phyloP scores from a whole-genome alignment of 2,797 vertebrate species.

The Thamnophis elegans region DNA sequence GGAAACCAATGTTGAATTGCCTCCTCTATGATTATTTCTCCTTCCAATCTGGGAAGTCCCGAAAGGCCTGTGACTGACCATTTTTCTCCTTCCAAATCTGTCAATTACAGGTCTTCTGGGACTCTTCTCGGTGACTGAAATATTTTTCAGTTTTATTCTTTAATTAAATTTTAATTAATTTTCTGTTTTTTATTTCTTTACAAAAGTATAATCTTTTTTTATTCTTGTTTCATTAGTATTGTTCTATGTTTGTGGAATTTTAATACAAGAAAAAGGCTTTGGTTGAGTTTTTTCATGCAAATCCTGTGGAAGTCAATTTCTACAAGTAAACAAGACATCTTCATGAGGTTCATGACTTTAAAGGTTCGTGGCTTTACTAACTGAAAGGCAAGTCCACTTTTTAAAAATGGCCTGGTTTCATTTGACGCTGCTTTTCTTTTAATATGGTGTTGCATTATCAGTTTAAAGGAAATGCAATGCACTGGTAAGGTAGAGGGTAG shows the following conservation, averaged over 20 bases:
- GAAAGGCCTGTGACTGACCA: not conserved
- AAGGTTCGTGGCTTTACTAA: not conserved
- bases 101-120: not conserved
- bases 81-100: not conserved
- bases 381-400: not conserved
- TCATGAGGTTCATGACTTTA: not conserved
- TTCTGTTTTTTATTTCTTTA: not conserved
- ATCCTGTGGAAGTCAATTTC: not conserved
- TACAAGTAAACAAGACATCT: not conserved
- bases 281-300: not conserved
- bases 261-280: not conserved
- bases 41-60: not conserved
- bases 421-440: slow-evolving; percentile 44
- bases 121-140: not conserved
- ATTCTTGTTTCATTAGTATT: not conserved
- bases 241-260: not conserved
- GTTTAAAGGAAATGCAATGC: slow-evolving; percentile 50
- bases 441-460: slow-evolving; percentile 58
- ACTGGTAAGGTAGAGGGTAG: slow-evolving; percentile 37
- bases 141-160: not conserved
- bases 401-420: slow-evolving; percentile 2
- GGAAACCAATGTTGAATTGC: not conserved
- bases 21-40: not conserved
- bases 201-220: not conserved
- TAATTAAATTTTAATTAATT: not conserved